Evolutionary conservation across 2,888 invertebrate genomes (phyloP), one percentile per base, ranked within the genome.

Genomic region (Eupithecia pulchellata): DNA sequence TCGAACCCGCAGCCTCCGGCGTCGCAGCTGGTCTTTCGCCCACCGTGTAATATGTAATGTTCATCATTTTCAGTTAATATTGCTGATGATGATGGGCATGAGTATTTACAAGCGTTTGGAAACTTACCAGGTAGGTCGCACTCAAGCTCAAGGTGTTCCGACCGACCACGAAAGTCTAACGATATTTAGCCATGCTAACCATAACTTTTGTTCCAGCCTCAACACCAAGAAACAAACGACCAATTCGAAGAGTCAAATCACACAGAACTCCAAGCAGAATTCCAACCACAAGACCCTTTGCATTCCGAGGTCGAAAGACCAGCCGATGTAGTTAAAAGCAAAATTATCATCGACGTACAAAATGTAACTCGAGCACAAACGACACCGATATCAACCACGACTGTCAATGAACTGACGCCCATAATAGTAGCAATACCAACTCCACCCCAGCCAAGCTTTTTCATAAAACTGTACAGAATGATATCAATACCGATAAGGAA

Each of bases 151-250:
- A 47, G 9, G 9, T 20, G 20, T 20, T 47, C 9, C 42, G 42
- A 52, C 20, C 20, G 25, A 25, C 25, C 52, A 20, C 47, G 20
- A 47, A 47, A 20, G 20, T 20, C 6, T 32, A 32, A 20, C 8
- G 20, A 47, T 0, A 47, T 47, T 47, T 11, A 11, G 13, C 52
- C 52, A 52, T 25, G 11, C 13, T 25, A 13, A 52, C 52, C 3
- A 11, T 52, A 11, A 25, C 11, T 25, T 61, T 67, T 61, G 63
- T 76, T 73, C 17, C 78, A 91, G 90, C 83, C 86, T 0, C 89
- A 89, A 77, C 29, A n/a, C 13, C 84, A 89, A 60, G 89, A 91
- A 83, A 86, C 85, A 71, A 89, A 85, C 42, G 88, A 89, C 57
- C 86, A 89, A 76, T 84, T 82, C 42, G 81, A 81, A 70, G 55